Evolutionary conservation across 2,113 vertebrate species (phyloP).

Genomic region (Dermatemys mawii): DNA sequence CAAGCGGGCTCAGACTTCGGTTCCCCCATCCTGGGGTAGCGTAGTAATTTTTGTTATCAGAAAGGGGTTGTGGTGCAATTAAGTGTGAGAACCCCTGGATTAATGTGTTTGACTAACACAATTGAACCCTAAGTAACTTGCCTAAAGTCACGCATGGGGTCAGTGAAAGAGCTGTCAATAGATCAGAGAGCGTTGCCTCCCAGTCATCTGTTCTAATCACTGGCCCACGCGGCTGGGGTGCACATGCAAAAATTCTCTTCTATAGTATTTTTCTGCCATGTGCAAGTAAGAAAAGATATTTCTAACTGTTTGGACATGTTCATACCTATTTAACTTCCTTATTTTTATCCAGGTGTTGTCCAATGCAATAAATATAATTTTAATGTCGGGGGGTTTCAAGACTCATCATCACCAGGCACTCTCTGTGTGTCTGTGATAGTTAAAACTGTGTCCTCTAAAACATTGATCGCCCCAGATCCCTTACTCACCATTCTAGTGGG

Average conservation of each 20-base stretch:
- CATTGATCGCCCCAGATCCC: background rate
- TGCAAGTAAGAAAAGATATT: background rate
- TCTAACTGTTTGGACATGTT: background rate
- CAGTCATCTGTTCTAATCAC: background rate
- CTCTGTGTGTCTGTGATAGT: conserved; percentile 14
- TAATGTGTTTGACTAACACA: background rate
- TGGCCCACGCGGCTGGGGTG: background rate
- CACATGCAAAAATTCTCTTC: background rate
- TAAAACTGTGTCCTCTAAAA: background rate
- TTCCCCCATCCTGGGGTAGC: too few relatives aligned
- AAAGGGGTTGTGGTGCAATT: too few relatives aligned
- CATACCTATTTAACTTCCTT: conserved; percentile 12
- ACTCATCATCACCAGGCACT: background rate
- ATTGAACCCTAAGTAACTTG: background rate
- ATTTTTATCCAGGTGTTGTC: conserved; percentile 19
- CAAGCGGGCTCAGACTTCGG: too few relatives aligned
- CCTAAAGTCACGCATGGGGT: background rate
- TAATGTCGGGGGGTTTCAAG: conserved; percentile 22
- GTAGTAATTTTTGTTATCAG: too few relatives aligned
- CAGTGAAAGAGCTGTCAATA: background rate
- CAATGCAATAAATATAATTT: conserved; percentile 31
- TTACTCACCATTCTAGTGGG: conserved; percentile 25
- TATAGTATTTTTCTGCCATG: background rate
- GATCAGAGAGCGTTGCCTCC: accelerated
- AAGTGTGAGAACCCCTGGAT: too few relatives aligned